These are phyloP conservation scores for Armadillidium nasatum DNA, from an alignment of 1,140 invertebrate species.

Conservation along the genomic window DNA sequence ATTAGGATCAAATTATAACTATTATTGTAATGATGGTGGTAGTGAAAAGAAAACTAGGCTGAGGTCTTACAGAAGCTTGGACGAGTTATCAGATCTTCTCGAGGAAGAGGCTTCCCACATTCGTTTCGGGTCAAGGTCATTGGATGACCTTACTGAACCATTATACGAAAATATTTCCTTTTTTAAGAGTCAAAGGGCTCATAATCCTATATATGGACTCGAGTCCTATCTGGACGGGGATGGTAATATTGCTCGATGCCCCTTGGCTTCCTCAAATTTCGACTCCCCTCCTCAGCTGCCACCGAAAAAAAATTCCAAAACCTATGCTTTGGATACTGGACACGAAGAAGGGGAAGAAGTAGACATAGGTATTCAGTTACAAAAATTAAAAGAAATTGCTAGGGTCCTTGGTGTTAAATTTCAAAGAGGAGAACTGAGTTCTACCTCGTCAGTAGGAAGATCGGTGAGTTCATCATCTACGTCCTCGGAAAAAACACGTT, in stretches of 20 bases:
- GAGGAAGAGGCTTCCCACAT: conserved; percentile 29
- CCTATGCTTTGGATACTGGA: background rate
- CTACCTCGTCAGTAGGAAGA: conserved; percentile 14
- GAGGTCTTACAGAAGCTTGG: conserved; percentile 37
- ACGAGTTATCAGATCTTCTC: conserved; percentile 41
- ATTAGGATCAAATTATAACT: too few species aligned
- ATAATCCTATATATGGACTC: background rate
- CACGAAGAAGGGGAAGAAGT: too few species aligned
- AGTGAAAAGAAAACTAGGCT: background rate
- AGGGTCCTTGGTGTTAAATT: conserved; percentile 38
- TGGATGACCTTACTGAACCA: conserved; percentile 41
- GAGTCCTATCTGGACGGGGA: background rate
- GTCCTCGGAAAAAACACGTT: background rate
- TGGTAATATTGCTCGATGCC: too few species aligned
- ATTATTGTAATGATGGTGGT: too few species aligned
- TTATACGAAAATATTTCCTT: too few species aligned
- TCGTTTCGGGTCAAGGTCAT: conserved; percentile 18
- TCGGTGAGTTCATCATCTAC: background rate
- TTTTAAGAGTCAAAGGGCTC: conserved; percentile 31
- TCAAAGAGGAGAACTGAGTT: conserved; percentile 31
- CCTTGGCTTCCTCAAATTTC: too few species aligned
- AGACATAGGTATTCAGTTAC: conserved; percentile 25
- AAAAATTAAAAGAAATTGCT: conserved; percentile 40
- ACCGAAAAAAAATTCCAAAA: background rate
- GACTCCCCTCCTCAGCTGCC: background rate